phyloP scores from a whole-genome alignment of 2,113 vertebrate genomes.

The Speoplatyrhinus poulsoni region DNA sequence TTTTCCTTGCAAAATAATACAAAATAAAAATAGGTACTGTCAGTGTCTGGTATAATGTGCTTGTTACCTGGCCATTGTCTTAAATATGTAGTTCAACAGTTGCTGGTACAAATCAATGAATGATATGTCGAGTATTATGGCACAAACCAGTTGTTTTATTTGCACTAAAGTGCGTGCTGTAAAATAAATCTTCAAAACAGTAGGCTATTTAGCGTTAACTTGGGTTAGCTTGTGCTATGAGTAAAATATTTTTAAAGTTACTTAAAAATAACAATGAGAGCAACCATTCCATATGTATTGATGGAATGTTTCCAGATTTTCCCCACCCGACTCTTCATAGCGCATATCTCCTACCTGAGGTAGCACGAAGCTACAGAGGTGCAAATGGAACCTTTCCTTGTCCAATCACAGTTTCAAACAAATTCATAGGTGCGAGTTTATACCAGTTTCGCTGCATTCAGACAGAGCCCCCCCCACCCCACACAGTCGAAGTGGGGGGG shows the following conservation, averaged over 20 bases:
- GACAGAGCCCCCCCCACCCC: slow-evolving; percentile 1
- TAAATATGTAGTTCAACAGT: neutral
- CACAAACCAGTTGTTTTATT: slow-evolving; percentile 29
- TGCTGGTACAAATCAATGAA: neutral
- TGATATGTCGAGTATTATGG: slow-evolving; percentile 45
- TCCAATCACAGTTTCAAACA: neutral
- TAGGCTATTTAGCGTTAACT: slow-evolving; percentile 9
- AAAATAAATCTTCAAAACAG: slow-evolving; percentile 22
- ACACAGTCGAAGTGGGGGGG: neutral
- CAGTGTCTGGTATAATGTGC: neutral
- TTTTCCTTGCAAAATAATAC: too few relatives aligned
- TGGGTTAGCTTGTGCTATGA: slow-evolving; percentile 8
- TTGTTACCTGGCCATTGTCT: neutral
- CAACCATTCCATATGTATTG: slow-evolving; percentile 5
- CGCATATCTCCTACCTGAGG: slow-evolving; percentile 20
- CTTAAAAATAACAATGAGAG: neutral
- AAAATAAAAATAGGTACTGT: too few relatives aligned
- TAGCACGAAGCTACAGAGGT: slow-evolving; percentile 22
- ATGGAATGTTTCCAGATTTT: slow-evolving; percentile 1
- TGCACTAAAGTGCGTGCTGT: slow-evolving; percentile 24
- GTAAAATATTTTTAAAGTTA: neutral
- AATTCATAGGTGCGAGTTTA: slow-evolving; percentile 8
- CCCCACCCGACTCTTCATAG: slow-evolving; percentile 7
- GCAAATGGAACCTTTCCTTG: slow-evolving; percentile 18
- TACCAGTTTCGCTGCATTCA: neutral